Conservation (phyloP, 2,113 vertebrate genomes). For the Orientallactaga bullata region DNA sequence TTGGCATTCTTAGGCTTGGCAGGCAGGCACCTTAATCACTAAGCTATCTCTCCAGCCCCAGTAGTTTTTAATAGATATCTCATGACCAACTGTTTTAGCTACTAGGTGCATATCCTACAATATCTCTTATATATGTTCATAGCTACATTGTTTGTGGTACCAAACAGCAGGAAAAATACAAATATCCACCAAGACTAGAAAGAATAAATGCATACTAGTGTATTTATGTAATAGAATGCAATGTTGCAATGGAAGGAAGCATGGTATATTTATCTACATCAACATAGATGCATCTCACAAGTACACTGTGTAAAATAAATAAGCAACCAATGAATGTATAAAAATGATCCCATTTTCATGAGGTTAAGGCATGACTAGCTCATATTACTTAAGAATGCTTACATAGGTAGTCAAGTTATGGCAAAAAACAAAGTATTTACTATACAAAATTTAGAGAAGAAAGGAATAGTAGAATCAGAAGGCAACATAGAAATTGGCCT, state of each 20-base stretch:
- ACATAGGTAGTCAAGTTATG: background rate
- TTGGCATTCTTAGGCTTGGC: too few relatives aligned
- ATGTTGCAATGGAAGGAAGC: background rate
- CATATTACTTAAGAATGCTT: constrained; percentile 7
- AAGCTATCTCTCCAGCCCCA: too few relatives aligned
- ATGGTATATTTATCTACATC: background rate
- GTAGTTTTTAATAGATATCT: background rate
- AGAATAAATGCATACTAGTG: constrained; percentile 7
- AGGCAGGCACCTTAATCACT: too few relatives aligned
- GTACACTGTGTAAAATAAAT: background rate
- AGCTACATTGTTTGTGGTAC: background rate
- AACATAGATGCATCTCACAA: background rate
- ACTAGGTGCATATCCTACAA: background rate
- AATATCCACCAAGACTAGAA: background rate
- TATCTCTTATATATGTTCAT: constrained; percentile 16
- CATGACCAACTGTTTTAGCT: background rate
- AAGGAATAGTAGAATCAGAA: background rate
- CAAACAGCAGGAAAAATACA: background rate
- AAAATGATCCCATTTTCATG: background rate
- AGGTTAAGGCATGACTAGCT: background rate
- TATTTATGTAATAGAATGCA: constrained; percentile 8
- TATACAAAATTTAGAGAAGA: background rate
- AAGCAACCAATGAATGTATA: background rate
- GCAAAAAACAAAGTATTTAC: constrained; percentile 1
- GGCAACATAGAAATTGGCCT: background rate